Conservation (phyloP, 2,113 vertebrate species). For the Callaeas wilsoni region DNA sequence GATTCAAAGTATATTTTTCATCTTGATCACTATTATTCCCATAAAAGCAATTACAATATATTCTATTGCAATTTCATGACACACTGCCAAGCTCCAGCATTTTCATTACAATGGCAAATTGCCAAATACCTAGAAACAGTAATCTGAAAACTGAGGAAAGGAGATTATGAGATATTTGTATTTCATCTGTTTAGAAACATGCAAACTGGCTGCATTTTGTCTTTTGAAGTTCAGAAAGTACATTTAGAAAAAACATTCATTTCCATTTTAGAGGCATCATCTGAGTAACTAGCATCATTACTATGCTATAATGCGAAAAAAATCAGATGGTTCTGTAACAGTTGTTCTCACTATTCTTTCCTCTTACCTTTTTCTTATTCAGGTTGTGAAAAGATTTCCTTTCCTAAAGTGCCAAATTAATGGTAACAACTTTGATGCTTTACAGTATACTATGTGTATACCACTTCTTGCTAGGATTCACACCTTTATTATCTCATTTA, state of each 20-base stretch:
- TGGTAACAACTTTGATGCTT: background rate
- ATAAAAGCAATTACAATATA: slow-evolving; percentile 3
- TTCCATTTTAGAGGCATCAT: background rate
- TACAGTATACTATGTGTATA: background rate
- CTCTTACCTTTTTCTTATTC: background rate
- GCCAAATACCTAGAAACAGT: background rate
- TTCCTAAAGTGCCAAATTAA: background rate
- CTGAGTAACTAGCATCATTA: background rate
- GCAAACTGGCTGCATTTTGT: background rate
- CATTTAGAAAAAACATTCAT: background rate
- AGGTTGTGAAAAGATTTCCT: background rate
- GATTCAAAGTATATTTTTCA: background rate
- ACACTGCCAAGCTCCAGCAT: background rate
- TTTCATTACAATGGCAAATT: slow-evolving; percentile 10
- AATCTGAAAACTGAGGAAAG: background rate
- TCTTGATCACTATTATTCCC: background rate
- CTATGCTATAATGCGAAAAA: background rate
- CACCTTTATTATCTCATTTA: background rate
- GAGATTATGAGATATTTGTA: background rate
- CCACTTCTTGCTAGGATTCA: background rate
- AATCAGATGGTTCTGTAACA: background rate
- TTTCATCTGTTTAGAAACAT: background rate
- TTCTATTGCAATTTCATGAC: background rate
- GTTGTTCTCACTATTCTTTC: background rate
- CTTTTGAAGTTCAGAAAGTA: background rate